Percentiles rank a stretch among this genome's conserved stretches.
phyloP scores from a whole-genome alignment of 2,888 invertebrate genomes.

The Zaprionus lineosus region DNA sequence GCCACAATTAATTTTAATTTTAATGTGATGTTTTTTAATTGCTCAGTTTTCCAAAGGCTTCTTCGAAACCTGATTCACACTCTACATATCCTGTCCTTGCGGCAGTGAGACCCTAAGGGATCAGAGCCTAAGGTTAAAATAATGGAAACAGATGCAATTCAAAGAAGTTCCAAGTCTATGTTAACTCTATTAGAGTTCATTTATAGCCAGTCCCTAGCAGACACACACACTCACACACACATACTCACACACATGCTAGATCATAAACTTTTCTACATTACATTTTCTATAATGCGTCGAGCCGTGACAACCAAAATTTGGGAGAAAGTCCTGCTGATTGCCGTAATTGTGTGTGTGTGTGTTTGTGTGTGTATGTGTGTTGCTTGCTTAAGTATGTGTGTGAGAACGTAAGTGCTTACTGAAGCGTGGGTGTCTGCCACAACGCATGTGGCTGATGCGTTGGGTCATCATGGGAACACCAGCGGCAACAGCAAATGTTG shows the following conservation, averaged over 20 bases:
- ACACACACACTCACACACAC: slow-evolving; percentile 1
- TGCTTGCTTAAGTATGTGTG: slow-evolving; percentile 8
- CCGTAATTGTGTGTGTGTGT: slow-evolving; percentile 14
- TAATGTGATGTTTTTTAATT: too few species aligned
- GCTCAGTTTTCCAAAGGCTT: too few species aligned
- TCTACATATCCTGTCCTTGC: too few species aligned
- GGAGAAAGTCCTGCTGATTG: slow-evolving; percentile 31
- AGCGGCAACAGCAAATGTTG: slow-evolving; percentile 37
- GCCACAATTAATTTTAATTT: too few species aligned
- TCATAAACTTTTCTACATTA: slow-evolving; percentile 58
- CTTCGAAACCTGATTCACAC: too few species aligned
- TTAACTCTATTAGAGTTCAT: slow-evolving; percentile 67
- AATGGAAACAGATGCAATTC: too few species aligned
- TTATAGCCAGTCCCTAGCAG: slow-evolving; percentile 1
- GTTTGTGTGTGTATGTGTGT: slow-evolving; percentile 1
- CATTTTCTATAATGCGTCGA: slow-evolving; percentile 27
- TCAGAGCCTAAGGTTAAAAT: slow-evolving; percentile 62
- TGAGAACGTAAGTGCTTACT: slow-evolving; percentile 30
- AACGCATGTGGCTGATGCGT: slow-evolving; percentile 75
- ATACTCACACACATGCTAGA: slow-evolving; percentile 32
- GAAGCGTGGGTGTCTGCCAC: slow-evolving; percentile 70
- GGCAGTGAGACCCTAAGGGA: neutral
- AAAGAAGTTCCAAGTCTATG: too few species aligned
- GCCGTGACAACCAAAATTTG: slow-evolving; percentile 61
- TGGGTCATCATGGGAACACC: slow-evolving; percentile 57